phyloP scores from a whole-genome alignment of 1,140 invertebrate genomes.

The Sminthurides bifidus region DNA sequence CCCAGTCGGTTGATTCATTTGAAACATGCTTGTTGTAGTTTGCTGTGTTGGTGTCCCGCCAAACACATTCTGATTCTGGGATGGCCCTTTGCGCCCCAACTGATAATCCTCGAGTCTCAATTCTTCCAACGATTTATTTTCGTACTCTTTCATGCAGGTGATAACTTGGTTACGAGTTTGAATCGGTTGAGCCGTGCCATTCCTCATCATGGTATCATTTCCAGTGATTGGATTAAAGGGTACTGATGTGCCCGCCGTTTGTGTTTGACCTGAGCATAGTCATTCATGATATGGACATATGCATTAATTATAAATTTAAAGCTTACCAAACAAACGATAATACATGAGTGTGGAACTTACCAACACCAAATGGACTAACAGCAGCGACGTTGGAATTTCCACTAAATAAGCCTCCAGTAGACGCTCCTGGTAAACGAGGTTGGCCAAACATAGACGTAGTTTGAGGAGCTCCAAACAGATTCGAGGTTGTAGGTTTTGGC shows the following conservation, averaged over 20 bases:
- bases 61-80: slow-evolving; percentile 35
- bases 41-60: slow-evolving; percentile 9
- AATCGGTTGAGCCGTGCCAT: slow-evolving; percentile 65
- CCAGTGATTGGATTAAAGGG: slow-evolving; percentile 80
- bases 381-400: slow-evolving; percentile 1
- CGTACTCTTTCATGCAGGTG: slow-evolving; percentile 96
- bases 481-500: slow-evolving; percentile 9
- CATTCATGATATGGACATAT: background rate
- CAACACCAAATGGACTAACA: slow-evolving; percentile 19
- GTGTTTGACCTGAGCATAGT: slow-evolving; percentile 29
- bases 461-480: slow-evolving; percentile 8
- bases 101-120: slow-evolving; percentile 84
- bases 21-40: slow-evolving; percentile 16
- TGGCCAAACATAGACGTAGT: slow-evolving; percentile 10
- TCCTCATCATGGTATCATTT: slow-evolving; percentile 82
- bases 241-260: slow-evolving; percentile 54
- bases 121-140: slow-evolving; percentile 86
- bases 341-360: background rate
- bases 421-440: slow-evolving; percentile 1
- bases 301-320: background rate
- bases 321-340: background rate
- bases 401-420: slow-evolving; percentile 4
- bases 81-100: slow-evolving; percentile 68
- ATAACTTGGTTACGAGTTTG: slow-evolving; percentile 89
- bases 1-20: slow-evolving; percentile 1